Conservation (phyloP, 2,797 vertebrate species). For the Platalea minor region DNA sequence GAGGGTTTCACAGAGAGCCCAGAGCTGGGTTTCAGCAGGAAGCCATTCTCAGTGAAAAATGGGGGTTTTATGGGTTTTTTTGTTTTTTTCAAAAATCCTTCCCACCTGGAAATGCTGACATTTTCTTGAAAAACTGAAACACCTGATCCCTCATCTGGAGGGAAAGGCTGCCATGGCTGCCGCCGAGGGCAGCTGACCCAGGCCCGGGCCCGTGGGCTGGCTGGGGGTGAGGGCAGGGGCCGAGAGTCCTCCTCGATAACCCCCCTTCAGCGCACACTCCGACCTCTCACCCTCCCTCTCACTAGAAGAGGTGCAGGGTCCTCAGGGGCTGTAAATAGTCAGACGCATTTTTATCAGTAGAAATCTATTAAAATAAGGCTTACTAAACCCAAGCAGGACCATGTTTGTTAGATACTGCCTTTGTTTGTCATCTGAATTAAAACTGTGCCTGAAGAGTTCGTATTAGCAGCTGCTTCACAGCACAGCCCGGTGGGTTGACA, state of each 20-base stretch:
- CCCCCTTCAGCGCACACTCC: too few species aligned
- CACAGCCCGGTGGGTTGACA: not conserved
- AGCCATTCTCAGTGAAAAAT: not conserved
- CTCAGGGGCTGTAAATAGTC: too few species aligned
- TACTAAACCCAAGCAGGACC: too few species aligned
- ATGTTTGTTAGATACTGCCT: not conserved
- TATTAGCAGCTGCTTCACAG: rapidly evolving
- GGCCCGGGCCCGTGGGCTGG: too few species aligned
- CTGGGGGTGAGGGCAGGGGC: too few species aligned
- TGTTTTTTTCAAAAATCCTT: too few species aligned
- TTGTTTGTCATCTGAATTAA: not conserved
- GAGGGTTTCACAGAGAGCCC: too few species aligned
- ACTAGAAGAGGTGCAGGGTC: not conserved
- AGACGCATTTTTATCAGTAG: too few species aligned
- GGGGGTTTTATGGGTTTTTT: too few species aligned
- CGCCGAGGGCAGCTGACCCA: too few species aligned
- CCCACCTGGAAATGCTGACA: not conserved
- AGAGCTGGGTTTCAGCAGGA: not conserved
- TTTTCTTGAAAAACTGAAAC: not conserved
- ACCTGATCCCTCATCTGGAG: not conserved
- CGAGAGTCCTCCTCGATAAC: too few species aligned
- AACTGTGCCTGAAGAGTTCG: not conserved
- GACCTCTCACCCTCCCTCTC: not conserved
- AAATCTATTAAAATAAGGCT: not conserved
- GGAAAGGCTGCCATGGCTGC: not conserved